Evolutionary conservation across 1,140 invertebrate genomes (phyloP), one percentile per base, ranked within the genome.

Genomic region (Drosophila nigrodunni): DNA sequence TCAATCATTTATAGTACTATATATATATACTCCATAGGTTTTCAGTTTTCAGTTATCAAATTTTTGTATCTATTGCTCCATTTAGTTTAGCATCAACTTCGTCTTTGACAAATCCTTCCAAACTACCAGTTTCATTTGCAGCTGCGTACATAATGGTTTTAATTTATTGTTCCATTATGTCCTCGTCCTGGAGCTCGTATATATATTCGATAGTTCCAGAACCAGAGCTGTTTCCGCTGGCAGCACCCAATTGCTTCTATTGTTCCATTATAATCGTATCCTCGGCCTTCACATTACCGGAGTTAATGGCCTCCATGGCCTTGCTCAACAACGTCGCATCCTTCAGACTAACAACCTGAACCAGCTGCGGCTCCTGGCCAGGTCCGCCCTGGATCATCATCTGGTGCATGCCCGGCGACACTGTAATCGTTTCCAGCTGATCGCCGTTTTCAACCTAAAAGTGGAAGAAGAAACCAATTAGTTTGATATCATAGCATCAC

Each of bases 341-440:
- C 92, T 97, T 97, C 41, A 97, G 93, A 57, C 96, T 96, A 77
- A 97, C 94, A 69, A 97, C 96, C 92, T 97, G 96, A 70, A 97
- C 93, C 68, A 96, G 96, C 92, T 97, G 96, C 46, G 95, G 95
- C 79, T 96, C 95, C 39, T 94, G 94, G 41, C 95, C 95, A 7
- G 94, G 94, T 4, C 95, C 93, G 78, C 95, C 93, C 94, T 96
- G 94, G 92, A 97, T 95, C 93, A 96, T 96, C 93, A 97, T 96
- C 74, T 96, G 96, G 82, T 96, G 96, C 91, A 96, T 96, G 68
- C 94, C 95, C 64, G 94, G 95, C 78, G 94, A 95, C 92, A 95
- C 95, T 66, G 94, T 96, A 77, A 94, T 94, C 74, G 94, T 95
- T 93, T 95, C 96, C 93, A 94, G 94, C 78, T 92, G 94, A 82